Base-by-base conservation (phyloP, 2,888 invertebrate species). In the Volucella zonaria region DNA sequence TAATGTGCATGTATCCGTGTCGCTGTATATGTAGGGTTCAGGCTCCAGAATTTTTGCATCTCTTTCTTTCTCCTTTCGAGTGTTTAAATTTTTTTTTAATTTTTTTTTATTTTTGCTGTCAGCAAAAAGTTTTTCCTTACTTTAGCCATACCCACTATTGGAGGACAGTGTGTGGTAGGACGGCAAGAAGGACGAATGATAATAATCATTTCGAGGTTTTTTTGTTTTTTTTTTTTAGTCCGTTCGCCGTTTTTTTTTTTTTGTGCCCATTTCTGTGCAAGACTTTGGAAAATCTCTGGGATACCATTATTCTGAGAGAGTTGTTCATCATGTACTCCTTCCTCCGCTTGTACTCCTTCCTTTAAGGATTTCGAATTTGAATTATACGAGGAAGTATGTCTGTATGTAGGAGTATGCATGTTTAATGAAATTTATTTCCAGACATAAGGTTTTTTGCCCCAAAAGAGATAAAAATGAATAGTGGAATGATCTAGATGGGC, bases 341-440 rank as follows among this genome's bases (percentile, higher is more conserved):
- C 31, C 31, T 38, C 47, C 14, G 59, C 67, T 68, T 40, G 18
- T 23, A 31, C 11, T 62, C 54, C 31, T 31, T 31, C 31, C 6
- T n/a, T n/a, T 3, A 0, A 45, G 45, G 45, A 45, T 42, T 51
- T 14, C 52, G 64, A 68, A 70, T 81, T 70, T 76, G 75, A 81
- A 76, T 76, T 76, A 81, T 75, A 59, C 31, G 8, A 31, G 23
- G 12, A 10, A 12, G 18, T 31, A 9, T 18, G n/a, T 58, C n/a
- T 9, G n/a, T 31, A 23, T 56, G 4, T 10, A 23, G 1, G 3
- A 12, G n/a, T 31, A 12, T 11, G 58, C 11, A 38, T n/a, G 54
- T 54, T 47, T 71, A 78, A 73, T 82, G 67, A 73, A 82, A 73
- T 78, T 78, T 82, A 73, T 82, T 78, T 82, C 56, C 82, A 77